Evolutionary conservation across 2,888 invertebrate species (phyloP), one percentile per base, ranked within the genome.

Genomic region (Drosophila prolongata): DNA sequence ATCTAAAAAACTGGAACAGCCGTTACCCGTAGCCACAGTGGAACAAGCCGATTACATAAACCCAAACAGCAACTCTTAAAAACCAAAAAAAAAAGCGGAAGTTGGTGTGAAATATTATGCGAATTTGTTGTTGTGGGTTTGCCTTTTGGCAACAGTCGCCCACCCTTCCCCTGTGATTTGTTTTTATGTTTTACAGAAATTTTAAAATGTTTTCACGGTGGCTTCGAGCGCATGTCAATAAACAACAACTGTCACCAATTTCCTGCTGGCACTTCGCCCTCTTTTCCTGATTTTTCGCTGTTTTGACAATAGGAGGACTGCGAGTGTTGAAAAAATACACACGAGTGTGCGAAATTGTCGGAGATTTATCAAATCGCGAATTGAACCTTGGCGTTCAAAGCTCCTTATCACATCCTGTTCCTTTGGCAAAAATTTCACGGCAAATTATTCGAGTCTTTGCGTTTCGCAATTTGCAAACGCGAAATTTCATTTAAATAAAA

Each of bases 181-280:
- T 53, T 86, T 83, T 84, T 82, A 85, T 88, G 91, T 89, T 88
- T 87, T 81, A 78, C 87, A 66, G 47, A 91, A 91, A 90, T 90
- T 89, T 89, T 80, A 79, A 89, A 91, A 91, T 90, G 89, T 83
- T 88, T 90, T 91, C 91, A 91, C 86, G 90, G 90, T 89, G 90
- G 89, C 90, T 91, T 87, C 80, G 76, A 79, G 84, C 80, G 68
- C 55, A 46, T 84, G 81, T 87, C 90, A 88, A 90, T 90, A 90
- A 91, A 90, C 87, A 90, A 89, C 90, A 90, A 91, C 90, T 90
- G 91, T 91, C 89, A 86, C 91, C 90, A 90, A 75, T 56, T 60
- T 60, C 35, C 49, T n/a, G 4, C 57, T 68, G 44, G 38, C 54
- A 16, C 9, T 44, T 55, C 19, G 34, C 11, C 16, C 11, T 37